Conservation (phyloP, 1,140 invertebrate genomes). For the Camponotus pennsylvanicus region DNA sequence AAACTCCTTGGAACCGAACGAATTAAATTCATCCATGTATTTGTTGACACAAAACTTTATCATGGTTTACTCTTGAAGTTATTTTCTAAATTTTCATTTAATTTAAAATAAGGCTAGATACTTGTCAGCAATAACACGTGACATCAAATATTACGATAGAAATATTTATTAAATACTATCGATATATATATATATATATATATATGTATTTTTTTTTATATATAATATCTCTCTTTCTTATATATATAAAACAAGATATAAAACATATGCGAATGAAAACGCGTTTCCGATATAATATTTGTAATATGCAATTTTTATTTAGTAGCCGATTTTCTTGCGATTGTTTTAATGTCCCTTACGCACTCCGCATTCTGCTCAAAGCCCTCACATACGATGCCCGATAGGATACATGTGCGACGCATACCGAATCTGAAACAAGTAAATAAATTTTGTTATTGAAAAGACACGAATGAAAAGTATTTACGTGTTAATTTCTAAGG, state of each 20-base stretch:
- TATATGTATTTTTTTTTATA: too few relatives aligned
- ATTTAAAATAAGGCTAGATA: too few relatives aligned
- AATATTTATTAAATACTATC: too few relatives aligned
- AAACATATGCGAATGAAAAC: background rate
- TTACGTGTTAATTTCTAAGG: background rate
- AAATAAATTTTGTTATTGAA: slow-evolving; percentile 17
- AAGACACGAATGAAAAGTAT: background rate
- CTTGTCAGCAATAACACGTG: too few relatives aligned
- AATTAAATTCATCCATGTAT: too few relatives aligned
- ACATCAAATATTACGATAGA: too few relatives aligned
- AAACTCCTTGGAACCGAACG: too few relatives aligned
- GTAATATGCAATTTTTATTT: background rate
- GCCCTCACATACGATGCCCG: slow-evolving; percentile 2
- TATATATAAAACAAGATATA: slow-evolving; percentile 2
- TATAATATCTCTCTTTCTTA: too few relatives aligned
- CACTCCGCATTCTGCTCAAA: slow-evolving; percentile 3
- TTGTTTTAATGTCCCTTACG: background rate
- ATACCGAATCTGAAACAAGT: slow-evolving; percentile 24
- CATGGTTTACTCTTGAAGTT: too few relatives aligned
- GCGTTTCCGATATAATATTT: slow-evolving; percentile 19
- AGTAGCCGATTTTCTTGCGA: background rate
- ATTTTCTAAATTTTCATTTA: too few relatives aligned
- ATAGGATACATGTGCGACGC: background rate
- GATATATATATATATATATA: too few relatives aligned
- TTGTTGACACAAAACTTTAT: too few relatives aligned